Percentiles rank a stretch among this genome's conserved stretches.
Conservation (phyloP, 2,888 invertebrate genomes). For the Amiota minor region DNA sequence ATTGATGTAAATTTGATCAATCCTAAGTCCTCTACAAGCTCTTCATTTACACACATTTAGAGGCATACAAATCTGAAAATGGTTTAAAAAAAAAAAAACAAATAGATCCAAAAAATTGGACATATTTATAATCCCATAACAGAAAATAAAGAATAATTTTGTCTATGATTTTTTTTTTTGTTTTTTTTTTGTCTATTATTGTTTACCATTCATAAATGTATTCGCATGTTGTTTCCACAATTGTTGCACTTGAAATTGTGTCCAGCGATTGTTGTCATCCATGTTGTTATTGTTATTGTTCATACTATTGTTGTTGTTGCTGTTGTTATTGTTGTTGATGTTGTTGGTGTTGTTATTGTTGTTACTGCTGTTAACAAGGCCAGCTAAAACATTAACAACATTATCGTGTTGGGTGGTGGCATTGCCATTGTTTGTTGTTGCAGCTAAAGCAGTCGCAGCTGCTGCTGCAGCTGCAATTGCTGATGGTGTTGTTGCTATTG, state of each 20-base stretch:
- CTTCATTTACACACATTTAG: too few species aligned
- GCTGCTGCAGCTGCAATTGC: slow-evolving; percentile 27
- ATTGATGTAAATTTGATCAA: too few species aligned
- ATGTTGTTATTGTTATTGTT: slow-evolving; percentile 49
- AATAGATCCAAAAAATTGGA: background rate
- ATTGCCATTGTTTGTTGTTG: slow-evolving; percentile 35
- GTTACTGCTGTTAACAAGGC: slow-evolving; percentile 52
- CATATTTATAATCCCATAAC: too few species aligned
- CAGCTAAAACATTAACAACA: slow-evolving; percentile 63
- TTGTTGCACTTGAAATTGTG: slow-evolving; percentile 74
- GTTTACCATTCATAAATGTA: slow-evolving; percentile 73
- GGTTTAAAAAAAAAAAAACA: too few species aligned
- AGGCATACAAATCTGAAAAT: too few species aligned
- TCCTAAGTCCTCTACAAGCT: too few species aligned
- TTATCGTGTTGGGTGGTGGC: slow-evolving; percentile 61
- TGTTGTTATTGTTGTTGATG: slow-evolving; percentile 52
- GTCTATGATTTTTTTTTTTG: too few species aligned
- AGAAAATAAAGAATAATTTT: too few species aligned
- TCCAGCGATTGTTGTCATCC: slow-evolving; percentile 73
- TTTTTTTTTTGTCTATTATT: background rate
- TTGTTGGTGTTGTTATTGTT: slow-evolving; percentile 49
- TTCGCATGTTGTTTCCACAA: slow-evolving; percentile 73
- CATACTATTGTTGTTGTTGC: slow-evolving; percentile 46
- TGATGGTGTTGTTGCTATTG: slow-evolving; percentile 32
- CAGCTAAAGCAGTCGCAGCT: slow-evolving; percentile 43